These are phyloP conservation scores for Lasioglossum pauxillum DNA, from an alignment of 2,888 invertebrate species.

Conservation along the genomic window DNA sequence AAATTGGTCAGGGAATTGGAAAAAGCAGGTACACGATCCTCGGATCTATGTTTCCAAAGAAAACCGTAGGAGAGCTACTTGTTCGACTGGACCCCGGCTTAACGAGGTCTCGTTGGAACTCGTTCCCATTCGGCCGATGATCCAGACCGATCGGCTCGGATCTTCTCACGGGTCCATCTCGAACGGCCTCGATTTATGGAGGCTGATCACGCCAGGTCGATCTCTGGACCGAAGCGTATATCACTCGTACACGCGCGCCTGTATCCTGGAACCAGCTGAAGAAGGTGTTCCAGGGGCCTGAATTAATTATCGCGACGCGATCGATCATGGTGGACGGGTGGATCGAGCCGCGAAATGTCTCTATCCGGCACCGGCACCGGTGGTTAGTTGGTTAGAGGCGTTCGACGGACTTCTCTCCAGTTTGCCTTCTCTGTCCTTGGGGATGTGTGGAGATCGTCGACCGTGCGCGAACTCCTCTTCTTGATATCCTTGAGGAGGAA, in stretches of 20 bases:
- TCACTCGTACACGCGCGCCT: slow-evolving; percentile 30
- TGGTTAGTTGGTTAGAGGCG: neutral
- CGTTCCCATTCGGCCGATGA: slow-evolving; percentile 18
- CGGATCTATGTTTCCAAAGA: neutral
- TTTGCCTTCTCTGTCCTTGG: slow-evolving; percentile 32
- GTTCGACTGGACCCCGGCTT: neutral
- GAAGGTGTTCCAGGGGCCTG: slow-evolving; percentile 41
- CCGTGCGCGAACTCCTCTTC: slow-evolving; percentile 20
- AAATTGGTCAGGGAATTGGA: neutral
- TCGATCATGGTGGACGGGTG: slow-evolving; percentile 47
- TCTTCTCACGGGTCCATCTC: slow-evolving; percentile 54
- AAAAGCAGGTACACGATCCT: neutral
- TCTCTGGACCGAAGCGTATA: slow-evolving; percentile 40
- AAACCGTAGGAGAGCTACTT: neutral
- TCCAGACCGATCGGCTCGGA: slow-evolving; percentile 39
- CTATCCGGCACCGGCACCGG: slow-evolving; percentile 27
- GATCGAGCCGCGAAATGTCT: slow-evolving; percentile 45
- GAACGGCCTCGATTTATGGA: slow-evolving; percentile 57
- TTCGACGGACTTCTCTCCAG: neutral
- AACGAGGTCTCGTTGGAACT: slow-evolving; percentile 9
- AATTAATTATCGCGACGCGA: slow-evolving; percentile 58
- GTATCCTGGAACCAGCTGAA: slow-evolving; percentile 17
- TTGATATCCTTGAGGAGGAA: slow-evolving; percentile 49
- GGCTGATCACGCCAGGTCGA: slow-evolving; percentile 58
- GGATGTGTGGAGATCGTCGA: slow-evolving; percentile 38